phyloP scores from a whole-genome alignment of 1,140 invertebrate species.

The Pogonus chalceus region DNA sequence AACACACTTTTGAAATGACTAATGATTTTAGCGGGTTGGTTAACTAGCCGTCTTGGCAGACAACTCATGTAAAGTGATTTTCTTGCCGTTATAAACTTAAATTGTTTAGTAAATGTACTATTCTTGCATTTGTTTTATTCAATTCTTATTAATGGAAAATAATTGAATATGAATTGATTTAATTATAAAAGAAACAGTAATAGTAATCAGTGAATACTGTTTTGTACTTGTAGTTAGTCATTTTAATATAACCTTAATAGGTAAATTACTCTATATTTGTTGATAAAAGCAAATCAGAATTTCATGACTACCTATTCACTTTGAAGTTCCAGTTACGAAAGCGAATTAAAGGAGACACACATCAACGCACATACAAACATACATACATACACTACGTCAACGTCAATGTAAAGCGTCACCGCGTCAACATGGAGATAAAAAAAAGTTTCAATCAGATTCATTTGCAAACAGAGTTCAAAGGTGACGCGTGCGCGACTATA shows the following conservation, averaged over 20 bases:
- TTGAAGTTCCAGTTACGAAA: constrained; percentile 2
- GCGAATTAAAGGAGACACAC: background rate
- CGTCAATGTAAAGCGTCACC: no score
- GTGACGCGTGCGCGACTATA: background rate
- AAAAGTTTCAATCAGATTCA: constrained; percentile 3
- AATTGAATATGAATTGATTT: no score
- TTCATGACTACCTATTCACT: background rate
- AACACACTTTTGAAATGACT: background rate
- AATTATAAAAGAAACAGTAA: no score
- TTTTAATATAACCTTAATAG: no score
- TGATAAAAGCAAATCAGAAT: background rate
- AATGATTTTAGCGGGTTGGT: constrained; percentile 4
- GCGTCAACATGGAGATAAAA: no score
- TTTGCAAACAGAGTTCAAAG: constrained; percentile 5
- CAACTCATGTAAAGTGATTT: background rate
- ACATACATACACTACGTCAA: no score
- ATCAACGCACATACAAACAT: no score
- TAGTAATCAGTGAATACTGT: no score
- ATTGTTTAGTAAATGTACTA: background rate
- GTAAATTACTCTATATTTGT: background rate
- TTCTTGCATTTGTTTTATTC: no score
- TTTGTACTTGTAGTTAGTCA: no score
- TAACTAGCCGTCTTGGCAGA: background rate
- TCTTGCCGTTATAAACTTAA: background rate
- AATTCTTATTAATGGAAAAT: no score